phyloP scores from a whole-genome alignment of 2,797 vertebrate species.

The Myoxocephalus aenaeus region DNA sequence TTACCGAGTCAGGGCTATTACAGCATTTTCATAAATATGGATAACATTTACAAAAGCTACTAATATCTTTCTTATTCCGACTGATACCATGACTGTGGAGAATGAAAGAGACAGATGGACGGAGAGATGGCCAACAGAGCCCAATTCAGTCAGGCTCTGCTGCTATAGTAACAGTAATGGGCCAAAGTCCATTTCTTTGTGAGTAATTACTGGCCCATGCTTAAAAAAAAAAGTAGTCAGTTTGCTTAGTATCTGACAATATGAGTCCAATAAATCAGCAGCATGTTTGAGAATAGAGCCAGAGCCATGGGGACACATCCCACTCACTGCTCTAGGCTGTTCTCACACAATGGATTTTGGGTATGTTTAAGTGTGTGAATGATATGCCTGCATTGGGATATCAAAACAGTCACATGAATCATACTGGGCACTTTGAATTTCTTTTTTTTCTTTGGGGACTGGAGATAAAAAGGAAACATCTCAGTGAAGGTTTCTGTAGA shows the following conservation, averaged over 20 bases:
- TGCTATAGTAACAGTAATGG: conserved; percentile 47
- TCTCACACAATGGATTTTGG: conserved; percentile 43
- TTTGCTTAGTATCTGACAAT: conserved; percentile 57
- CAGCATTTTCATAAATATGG: not conserved
- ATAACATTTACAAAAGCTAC: not conserved
- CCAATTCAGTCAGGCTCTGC: conserved; percentile 19
- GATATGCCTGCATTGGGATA: conserved; percentile 38
- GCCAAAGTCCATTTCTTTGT: conserved; percentile 43
- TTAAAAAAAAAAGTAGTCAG: conserved; percentile 39
- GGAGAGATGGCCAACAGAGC: not conserved
- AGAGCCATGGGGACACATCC: conserved; percentile 56
- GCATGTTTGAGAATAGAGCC: conserved; percentile 41
- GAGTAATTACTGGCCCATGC: conserved; percentile 25
- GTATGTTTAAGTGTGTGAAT: conserved; percentile 37
- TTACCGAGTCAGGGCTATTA: not conserved
- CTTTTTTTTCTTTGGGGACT: conserved; percentile 7
- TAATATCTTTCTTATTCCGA: not conserved
- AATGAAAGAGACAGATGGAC: conserved; percentile 2
- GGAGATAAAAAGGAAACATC: conserved; percentile 30
- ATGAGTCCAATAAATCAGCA: conserved; percentile 61
- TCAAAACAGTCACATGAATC: conserved; percentile 54
- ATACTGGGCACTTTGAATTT: conserved; percentile 41
- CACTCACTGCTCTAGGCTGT: conserved; percentile 56
- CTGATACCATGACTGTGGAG: conserved; percentile 4
- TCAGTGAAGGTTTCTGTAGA: conserved; percentile 22